A percentile compares a stretch with the other conserved stretches of the same genome.
Conservation (phyloP, 2,888 invertebrate species). For the Hoplodrina ambigua region DNA sequence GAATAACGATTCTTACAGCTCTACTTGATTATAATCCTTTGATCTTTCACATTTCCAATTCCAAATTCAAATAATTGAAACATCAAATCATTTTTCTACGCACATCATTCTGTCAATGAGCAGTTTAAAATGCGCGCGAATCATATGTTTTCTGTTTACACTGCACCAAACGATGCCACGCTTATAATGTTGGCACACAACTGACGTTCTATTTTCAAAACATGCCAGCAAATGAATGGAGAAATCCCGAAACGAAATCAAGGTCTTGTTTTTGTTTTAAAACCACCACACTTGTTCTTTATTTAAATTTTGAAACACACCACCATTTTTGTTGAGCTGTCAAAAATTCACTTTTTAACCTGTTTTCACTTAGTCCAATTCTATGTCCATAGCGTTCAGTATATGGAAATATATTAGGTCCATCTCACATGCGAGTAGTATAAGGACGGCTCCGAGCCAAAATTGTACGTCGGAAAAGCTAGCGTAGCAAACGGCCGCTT, state of each 20-base stretch:
- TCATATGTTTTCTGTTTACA: constrained; percentile 76
- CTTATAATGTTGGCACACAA: constrained; percentile 68
- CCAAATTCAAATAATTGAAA: constrained; percentile 2
- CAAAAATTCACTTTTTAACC: neutral
- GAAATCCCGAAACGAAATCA: constrained; percentile 60
- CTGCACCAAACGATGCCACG: constrained; percentile 46
- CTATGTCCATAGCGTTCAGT: constrained; percentile 50
- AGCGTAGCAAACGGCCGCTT: constrained; percentile 76
- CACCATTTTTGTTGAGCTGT: constrained; percentile 3
- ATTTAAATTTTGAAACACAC: constrained; percentile 10
- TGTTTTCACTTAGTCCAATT: constrained; percentile 28
- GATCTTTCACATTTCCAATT: neutral
- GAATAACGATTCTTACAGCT: neutral
- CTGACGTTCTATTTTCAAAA: constrained; percentile 74
- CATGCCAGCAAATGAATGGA: constrained; percentile 58
- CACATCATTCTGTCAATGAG: constrained; percentile 18
- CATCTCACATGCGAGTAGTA: constrained; percentile 87
- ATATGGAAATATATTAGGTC: constrained; percentile 86
- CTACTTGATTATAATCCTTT: neutral
- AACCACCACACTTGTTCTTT: constrained; percentile 8
- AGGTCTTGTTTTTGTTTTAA: constrained; percentile 59
- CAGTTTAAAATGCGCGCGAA: constrained; percentile 50
- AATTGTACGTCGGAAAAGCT: constrained; percentile 84
- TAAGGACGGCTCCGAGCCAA: constrained; percentile 83
- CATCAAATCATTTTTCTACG: neutral